Base-by-base conservation (phyloP, 2,888 invertebrate species). In the Phanerotoma sp. region DNA sequence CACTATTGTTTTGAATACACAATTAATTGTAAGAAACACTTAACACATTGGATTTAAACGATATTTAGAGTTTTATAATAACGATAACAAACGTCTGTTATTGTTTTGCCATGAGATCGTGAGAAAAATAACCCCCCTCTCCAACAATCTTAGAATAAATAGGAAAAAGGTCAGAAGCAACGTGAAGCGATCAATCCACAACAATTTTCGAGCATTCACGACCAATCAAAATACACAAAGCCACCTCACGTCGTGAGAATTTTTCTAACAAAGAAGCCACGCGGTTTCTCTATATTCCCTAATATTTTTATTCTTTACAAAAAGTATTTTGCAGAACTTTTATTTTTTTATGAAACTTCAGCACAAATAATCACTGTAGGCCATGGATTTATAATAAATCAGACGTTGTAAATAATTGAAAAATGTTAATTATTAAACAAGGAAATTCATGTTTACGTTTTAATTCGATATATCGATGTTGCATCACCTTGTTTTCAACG, bases 141-240 rank as follows among this genome's bases (percentile, higher is more conserved):
- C 22, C 25, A n/a, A 10, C 9, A 18, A n/a, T 11, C 25, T 28
- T 6, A 69, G 71, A 62, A 45, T 18, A 33, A 30, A 15, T 47
- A 55, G 66, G 62, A 64, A 65, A 71, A 66, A 65, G 70, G 68
- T 73, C 73, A 73, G 72, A 70, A 70, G 73, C 65, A 66, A 65
- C 32, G 65, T 58, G 56, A 61, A 55, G 61, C 16, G 45, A 20
- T 51, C 60, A 53, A 62, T 62, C 69, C 71, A 70, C 69, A 69
- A 63, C 65, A 58, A 58, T 62, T 49, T n/a, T 16, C 52, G 57
- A 37, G 42, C 52, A 21, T 28, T 38, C 41, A 46, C 50, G 42
- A 42, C 69, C 67, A 69, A 68, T 69, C 58, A 46, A 51, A 44
- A 42, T 21, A 37, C 41, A 21, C 25, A 40, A 32, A 25, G 35